Evolutionary conservation across 2,888 invertebrate genomes (phyloP), one percentile per base, ranked within the genome.

Genomic region (Microplitis manilae): DNA sequence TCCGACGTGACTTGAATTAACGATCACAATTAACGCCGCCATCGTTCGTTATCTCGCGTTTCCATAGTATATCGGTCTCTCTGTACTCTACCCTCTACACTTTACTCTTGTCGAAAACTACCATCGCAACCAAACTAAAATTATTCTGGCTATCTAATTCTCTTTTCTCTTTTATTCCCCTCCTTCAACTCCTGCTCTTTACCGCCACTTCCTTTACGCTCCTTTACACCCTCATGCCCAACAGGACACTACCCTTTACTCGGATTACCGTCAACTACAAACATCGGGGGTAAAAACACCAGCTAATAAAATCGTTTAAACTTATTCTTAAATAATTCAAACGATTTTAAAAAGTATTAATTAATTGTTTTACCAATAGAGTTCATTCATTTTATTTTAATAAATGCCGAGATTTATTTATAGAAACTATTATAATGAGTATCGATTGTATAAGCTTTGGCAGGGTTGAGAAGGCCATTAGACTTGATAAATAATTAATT

Each of bases 1-100:
- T 80, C 79, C 81, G 81, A 85, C 85, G 85, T 85, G 85, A 85
- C 85, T 85, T 80, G 85, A 84, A 84, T 85, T 85, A 85, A 85
- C 85, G 83, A 85, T 84, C 83, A 85, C 85, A 85, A 85, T 85
- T 85, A 85, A 85, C 83, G 82, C 81, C 73, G 39, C 76, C 76
- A 77, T 77, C 76, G 73, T 77, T 77, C 77, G 80, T 77, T 77
- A 77, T 77, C 76, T 77, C 68, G 68, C 76, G 68, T 68, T 77
- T 61, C 61, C 76, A 73, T 77, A 73, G 73, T 67, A 67, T 68
- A 50, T 30, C 30, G 17, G 39, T 73, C 68, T 62, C 73, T 62
- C 68, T 59, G 20, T 62, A 73, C 68, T 50, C 50, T 13, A 50
- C 13, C 50, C 50, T 50, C 50, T 50, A 50, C 50, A 50, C 13